Base-by-base conservation (phyloP, 2,797 vertebrate genomes). In the Anguilla anguilla region DNA sequence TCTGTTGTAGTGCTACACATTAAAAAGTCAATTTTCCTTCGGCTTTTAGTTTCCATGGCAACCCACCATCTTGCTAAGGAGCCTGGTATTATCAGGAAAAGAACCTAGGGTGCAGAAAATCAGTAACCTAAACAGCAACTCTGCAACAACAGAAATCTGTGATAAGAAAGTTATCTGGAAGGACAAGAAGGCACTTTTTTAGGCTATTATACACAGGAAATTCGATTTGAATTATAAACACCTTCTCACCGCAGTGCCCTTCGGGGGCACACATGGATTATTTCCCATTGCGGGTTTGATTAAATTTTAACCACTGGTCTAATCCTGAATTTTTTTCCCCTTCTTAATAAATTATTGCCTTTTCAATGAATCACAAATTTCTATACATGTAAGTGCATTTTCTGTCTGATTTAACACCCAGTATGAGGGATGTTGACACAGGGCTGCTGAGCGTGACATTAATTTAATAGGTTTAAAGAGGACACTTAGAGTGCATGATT, bases 191-290 rank as follows among this genome's bases (percentile, higher is more conserved):
- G 86, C 69, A 77, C 84, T 13, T 69, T 83, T 72, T 85, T 64
- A 89, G 83, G 82, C 49, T 82, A 46, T 81, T 87, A 67, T 9
- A 35, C 84, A 84, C 69, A 69, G 81, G 72, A 57, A 83, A 69
- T 85, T 85, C 85, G 83, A 88, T 86, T 83, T 88, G 83, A 87
- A 46, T 83, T 88, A 88, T 89, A 61, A 89, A 89, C 88, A 90
- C 87, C 85, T 86, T 87, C 46, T 28, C 64, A 53, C 28, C 53
- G 85, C 28, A 67, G 79, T 9, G 43, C n/a, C 86, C 84, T 89
- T 87, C 10, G 79, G 25, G 74, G 31, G 17, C 74, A 77, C 35
- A 19, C 74, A 19, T 35, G 69, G 69, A 72, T 77, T 77, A 77
- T 77, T 77, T 43, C 74, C 35, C 74, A 43, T 35, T 72, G 69